phyloP scores from a whole-genome alignment of 2,888 invertebrate species.

The Apotomis betuletana region DNA sequence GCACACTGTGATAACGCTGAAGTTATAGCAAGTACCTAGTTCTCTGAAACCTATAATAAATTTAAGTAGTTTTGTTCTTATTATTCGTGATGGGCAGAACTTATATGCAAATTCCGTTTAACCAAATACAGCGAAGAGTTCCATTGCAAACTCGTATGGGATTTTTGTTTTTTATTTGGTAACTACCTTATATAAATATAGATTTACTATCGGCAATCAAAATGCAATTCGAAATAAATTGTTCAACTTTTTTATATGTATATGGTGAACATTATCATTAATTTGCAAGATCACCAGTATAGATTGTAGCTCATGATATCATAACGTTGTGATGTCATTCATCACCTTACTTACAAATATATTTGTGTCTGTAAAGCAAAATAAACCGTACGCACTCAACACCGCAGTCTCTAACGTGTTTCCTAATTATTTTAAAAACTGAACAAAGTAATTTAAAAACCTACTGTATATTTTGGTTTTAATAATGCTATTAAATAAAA shows the following conservation, averaged over 20 bases:
- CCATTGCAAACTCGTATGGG: neutral
- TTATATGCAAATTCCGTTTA: slow-evolving; percentile 11
- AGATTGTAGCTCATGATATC: slow-evolving; percentile 12
- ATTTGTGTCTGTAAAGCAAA: neutral
- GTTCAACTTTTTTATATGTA: slow-evolving; percentile 4
- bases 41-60: slow-evolving; percentile 5
- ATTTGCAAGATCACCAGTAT: slow-evolving; percentile 12
- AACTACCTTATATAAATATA: neutral
- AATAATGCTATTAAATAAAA: too few species aligned
- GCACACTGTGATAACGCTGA: too few species aligned
- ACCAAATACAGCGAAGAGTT: slow-evolving; percentile 25
- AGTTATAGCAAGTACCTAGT: neutral
- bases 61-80: slow-evolving; percentile 22
- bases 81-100: slow-evolving; percentile 4
- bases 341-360: neutral
- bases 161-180: slow-evolving; percentile 7
- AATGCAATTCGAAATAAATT: slow-evolving; percentile 21
- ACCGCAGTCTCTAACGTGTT: too few species aligned
- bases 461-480: too few species aligned
- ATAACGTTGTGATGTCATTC: slow-evolving; percentile 26
- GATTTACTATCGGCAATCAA: slow-evolving; percentile 5
- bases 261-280: neutral
- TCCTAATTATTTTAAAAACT: too few species aligned
- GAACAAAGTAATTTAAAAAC: too few species aligned
- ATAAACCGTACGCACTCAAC: too few species aligned